Percentiles rank a stretch among this genome's conserved stretches.
Evolutionary conservation across 2,113 vertebrate genomes (phyloP).

Genomic region (Lepisosteus oculatus): DNA sequence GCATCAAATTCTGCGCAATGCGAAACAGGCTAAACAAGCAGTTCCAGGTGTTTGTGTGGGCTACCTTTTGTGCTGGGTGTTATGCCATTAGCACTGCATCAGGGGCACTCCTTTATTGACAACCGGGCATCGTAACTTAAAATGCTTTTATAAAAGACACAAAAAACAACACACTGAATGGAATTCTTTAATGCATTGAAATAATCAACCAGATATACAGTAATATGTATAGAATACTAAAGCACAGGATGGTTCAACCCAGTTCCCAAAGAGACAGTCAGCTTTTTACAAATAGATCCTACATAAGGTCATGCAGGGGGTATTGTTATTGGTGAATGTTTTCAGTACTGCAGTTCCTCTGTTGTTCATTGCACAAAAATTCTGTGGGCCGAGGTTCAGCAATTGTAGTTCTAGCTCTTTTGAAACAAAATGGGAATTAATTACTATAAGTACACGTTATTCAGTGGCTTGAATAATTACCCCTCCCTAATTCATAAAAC

Average conservation of each 20-base stretch:
- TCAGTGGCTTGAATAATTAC: constrained; percentile 22
- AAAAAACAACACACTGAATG: constrained; percentile 36
- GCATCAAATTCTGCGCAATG: too few relatives aligned
- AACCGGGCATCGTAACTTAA: too few relatives aligned
- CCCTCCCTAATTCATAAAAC: too few relatives aligned
- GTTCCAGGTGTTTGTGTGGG: too few relatives aligned
- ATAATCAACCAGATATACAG: constrained; percentile 54
- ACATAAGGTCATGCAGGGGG: constrained; percentile 56
- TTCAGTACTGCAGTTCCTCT: not conserved
- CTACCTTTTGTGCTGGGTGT: too few relatives aligned
- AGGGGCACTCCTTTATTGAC: too few relatives aligned
- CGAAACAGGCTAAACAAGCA: too few relatives aligned
- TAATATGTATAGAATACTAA: constrained; percentile 49
- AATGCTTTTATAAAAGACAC: too few relatives aligned
- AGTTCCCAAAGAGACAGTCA: constrained; percentile 34
- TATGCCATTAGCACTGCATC: too few relatives aligned
- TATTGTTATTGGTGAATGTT: constrained; percentile 33
- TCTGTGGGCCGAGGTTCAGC: constrained; percentile 30
- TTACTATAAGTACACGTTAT: constrained; percentile 23
- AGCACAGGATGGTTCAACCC: constrained; percentile 32
- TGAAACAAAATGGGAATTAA: constrained; percentile 18
- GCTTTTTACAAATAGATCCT: constrained; percentile 45
- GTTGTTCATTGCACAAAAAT: constrained; percentile 30
- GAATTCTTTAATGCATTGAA: constrained; percentile 59
- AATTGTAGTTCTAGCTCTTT: constrained; percentile 32